Conservation (phyloP, 2,888 invertebrate species). For the Glaucopsyche alexis region DNA sequence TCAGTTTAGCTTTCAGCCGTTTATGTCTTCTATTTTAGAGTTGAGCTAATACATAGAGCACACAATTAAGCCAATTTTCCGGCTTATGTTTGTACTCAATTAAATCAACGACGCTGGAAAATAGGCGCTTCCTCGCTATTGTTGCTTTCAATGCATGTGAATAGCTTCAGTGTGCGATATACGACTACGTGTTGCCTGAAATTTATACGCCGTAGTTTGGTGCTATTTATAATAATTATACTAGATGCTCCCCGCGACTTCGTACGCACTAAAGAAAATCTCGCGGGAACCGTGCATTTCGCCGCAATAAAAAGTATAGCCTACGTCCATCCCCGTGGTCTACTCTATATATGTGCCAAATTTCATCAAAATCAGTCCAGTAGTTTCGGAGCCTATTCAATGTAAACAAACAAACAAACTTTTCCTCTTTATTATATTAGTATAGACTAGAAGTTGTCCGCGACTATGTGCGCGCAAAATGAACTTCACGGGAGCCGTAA, state of each 20-base stretch:
- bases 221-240: constrained; percentile 1
- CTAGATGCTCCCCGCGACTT: not conserved
- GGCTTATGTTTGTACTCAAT: constrained; percentile 32
- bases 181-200: not conserved
- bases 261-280: too few species aligned
- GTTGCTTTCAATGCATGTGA: constrained; percentile 3
- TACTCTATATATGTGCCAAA: too few species aligned
- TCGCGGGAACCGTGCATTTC: too few species aligned
- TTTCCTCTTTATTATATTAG: too few species aligned
- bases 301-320: too few species aligned
- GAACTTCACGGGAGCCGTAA: too few species aligned
- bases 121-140: constrained; percentile 28
- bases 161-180: constrained; percentile 4
- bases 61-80: constrained; percentile 37
- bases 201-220: constrained; percentile 9
- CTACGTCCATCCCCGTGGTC: too few species aligned
- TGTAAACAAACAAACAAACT: too few species aligned
- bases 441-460: not conserved
- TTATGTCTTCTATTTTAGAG: constrained; percentile 38
- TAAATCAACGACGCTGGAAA: constrained; percentile 30
- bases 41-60: constrained; percentile 37
- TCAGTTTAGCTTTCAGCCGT: constrained; percentile 41
- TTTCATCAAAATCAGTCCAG: too few species aligned
- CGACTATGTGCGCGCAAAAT: too few species aligned
- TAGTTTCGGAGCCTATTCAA: too few species aligned